phyloP scores from a whole-genome alignment of 2,113 vertebrate genomes.

The Xerus inauris region DNA sequence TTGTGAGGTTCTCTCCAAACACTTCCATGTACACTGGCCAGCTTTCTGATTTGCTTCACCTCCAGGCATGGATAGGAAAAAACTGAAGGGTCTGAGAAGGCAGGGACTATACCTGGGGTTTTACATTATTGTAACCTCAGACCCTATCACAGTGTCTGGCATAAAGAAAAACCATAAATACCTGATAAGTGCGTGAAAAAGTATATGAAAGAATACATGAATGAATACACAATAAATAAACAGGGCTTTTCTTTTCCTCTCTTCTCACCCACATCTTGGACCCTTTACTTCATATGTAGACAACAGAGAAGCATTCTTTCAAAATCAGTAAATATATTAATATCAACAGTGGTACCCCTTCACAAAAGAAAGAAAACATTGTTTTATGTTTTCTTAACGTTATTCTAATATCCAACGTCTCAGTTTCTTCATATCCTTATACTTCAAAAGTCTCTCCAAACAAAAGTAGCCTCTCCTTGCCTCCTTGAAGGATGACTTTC shows the following conservation, averaged over 20 bases:
- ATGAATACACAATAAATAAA: neutral
- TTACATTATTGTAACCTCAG: neutral
- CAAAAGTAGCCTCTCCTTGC: neutral
- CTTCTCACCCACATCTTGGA: neutral
- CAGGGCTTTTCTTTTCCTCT: neutral
- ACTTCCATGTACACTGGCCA: neutral
- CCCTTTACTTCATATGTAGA: neutral
- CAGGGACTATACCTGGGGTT: neutral
- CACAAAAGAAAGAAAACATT: neutral
- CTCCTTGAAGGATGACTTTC: conserved; percentile 7
- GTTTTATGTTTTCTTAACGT: neutral
- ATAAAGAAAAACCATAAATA: neutral
- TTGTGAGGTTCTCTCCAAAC: neutral
- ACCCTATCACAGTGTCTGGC: neutral
- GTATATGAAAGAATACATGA: neutral
- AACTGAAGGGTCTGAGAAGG: neutral
- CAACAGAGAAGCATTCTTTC: neutral
- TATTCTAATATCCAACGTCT: conserved; percentile 8
- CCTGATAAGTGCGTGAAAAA: neutral
- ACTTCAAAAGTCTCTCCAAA: neutral
- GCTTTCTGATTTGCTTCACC: neutral
- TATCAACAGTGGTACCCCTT: neutral
- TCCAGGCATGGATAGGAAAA: neutral
- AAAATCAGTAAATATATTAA: neutral
- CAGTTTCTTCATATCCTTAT: neutral